Percentiles rank a stretch among this genome's conserved stretches.
Conservation (phyloP, 2,888 invertebrate genomes). For the Drosophila suboccidentalis region DNA sequence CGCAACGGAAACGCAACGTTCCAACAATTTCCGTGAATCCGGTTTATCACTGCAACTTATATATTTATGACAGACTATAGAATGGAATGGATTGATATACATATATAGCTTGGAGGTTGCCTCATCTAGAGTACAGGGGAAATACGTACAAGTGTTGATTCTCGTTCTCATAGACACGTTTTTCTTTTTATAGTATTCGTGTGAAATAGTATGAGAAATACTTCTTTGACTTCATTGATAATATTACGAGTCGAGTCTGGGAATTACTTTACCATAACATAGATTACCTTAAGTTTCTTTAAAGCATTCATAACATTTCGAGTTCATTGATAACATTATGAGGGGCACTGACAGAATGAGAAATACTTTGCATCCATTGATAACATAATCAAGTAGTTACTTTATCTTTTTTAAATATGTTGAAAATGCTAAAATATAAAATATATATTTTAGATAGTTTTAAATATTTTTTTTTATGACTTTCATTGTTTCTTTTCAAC, state of each 20-base stretch:
- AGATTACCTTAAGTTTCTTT: background rate
- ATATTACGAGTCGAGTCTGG: constrained; percentile 4
- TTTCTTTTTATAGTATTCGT: constrained; percentile 11
- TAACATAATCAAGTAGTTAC: background rate
- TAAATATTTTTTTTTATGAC: too few species aligned
- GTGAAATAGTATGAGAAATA: constrained; percentile 21
- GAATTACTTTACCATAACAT: constrained; percentile 17
- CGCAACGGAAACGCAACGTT: constrained; percentile 48
- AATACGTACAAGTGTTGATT: background rate
- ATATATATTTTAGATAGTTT: too few species aligned
- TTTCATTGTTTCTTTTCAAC: too few species aligned
- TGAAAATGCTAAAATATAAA: too few species aligned
- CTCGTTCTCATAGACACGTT: constrained; percentile 26
- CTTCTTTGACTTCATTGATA: constrained; percentile 17
- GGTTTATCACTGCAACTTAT: constrained; percentile 46
- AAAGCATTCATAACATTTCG: constrained; percentile 2
- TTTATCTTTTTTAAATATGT: background rate
- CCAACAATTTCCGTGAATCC: constrained; percentile 59
- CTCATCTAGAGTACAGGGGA: constrained; percentile 15
- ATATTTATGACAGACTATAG: background rate
- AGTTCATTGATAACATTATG: background rate
- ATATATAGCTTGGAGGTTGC: constrained; percentile 7
- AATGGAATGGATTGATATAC: background rate
- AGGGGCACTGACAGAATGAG: background rate
- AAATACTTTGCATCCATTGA: background rate